Evolutionary conservation across 2,113 vertebrate species (phyloP).

Genomic region (Vireo altiloquus): DNA sequence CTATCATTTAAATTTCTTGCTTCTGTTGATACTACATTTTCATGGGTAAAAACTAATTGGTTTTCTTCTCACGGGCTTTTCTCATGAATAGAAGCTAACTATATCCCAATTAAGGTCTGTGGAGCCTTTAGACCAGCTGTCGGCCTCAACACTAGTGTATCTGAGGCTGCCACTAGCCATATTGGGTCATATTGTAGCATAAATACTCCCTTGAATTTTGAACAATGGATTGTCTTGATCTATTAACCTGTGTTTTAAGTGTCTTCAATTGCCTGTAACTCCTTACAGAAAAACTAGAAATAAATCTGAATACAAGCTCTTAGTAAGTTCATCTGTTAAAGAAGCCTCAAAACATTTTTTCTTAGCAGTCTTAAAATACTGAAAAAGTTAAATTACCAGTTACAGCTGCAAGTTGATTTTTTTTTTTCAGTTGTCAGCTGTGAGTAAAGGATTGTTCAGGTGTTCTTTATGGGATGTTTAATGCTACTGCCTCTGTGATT

Average conservation of each 20-base stretch:
- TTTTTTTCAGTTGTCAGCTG: not conserved
- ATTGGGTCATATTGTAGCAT: not conserved
- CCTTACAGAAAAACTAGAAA: not conserved
- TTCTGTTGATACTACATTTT: too few species aligned
- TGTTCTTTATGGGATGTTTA: not conserved
- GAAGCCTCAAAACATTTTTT: not conserved
- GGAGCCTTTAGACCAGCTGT: too few species aligned
- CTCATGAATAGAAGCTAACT: too few species aligned
- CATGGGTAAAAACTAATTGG: too few species aligned
- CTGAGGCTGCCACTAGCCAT: fast-evolving
- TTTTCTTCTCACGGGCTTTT: too few species aligned
- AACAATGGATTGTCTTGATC: not conserved
- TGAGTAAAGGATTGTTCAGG: not conserved
- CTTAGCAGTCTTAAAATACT: not conserved
- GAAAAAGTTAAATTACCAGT: not conserved
- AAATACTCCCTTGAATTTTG: not conserved
- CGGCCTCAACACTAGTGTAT: too few species aligned
- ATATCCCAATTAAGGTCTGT: too few species aligned
- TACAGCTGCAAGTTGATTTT: not conserved
- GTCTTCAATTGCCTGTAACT: not conserved
- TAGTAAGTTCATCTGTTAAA: not conserved
- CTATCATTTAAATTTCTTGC: too few species aligned
- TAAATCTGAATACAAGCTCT: not conserved
- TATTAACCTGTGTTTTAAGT: not conserved
- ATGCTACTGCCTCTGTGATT: not conserved